Percentiles rank a stretch among this genome's conserved stretches.
These are phyloP conservation scores for Propithecus coquereli DNA, from an alignment of 2,113 vertebrate species.

Conservation along the genomic window DNA sequence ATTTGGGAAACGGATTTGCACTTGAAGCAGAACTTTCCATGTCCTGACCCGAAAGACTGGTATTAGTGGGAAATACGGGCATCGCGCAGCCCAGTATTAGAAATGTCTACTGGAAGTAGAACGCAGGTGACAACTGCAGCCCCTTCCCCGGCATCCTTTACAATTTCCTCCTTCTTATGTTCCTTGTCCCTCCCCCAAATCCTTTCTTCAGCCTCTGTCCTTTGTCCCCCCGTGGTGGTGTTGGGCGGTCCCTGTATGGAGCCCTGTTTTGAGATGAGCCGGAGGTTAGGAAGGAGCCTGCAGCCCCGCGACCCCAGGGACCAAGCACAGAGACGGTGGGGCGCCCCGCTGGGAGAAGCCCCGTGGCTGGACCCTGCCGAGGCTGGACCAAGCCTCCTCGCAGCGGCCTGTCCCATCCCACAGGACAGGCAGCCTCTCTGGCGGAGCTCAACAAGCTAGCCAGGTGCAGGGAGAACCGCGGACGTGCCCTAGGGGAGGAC, in stretches of 20 bases:
- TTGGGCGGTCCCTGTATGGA: background rate
- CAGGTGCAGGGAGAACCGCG: background rate
- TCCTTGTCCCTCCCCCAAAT: background rate
- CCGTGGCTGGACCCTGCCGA: background rate
- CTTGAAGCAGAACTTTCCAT: background rate
- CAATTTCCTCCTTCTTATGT: background rate
- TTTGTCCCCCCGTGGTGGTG: background rate
- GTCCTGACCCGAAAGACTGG: background rate
- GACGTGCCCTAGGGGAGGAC: background rate
- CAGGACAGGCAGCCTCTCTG: background rate
- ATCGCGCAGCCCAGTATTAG: background rate
- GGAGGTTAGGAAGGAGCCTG: background rate
- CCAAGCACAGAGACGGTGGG: background rate
- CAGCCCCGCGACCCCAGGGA: background rate
- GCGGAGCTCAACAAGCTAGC: no score
- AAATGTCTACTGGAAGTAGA: background rate
- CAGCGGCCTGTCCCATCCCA: accelerated
- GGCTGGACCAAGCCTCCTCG: background rate
- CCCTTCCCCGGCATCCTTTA: background rate
- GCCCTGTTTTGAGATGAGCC: background rate
- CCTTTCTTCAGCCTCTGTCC: background rate
- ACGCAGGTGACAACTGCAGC: background rate
- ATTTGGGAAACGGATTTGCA: conserved; percentile 17
- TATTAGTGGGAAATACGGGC: background rate
- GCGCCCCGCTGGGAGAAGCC: background rate